phyloP scores from a whole-genome alignment of 2,113 vertebrate genomes.

The Cephalopterus ornatus region DNA sequence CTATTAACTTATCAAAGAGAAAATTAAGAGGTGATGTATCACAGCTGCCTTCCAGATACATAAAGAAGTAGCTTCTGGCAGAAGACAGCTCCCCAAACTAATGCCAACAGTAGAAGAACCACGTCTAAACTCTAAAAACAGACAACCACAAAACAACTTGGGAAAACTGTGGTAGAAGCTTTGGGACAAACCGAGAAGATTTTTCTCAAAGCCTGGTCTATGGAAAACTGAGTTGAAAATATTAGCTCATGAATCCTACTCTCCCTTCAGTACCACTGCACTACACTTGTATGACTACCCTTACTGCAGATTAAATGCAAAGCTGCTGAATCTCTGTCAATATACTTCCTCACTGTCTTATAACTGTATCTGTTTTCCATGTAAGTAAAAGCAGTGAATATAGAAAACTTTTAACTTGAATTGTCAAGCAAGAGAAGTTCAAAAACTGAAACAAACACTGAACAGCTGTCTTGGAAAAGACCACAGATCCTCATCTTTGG shows the following conservation, averaged over 20 bases:
- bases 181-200: background rate
- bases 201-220: background rate
- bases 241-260: background rate
- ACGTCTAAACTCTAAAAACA: background rate
- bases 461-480: background rate
- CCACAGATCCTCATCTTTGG: background rate
- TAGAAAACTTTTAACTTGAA: background rate
- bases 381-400: background rate
- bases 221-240: background rate
- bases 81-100: background rate
- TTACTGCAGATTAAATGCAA: background rate
- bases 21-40: background rate
- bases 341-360: background rate
- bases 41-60: background rate
- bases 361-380: background rate
- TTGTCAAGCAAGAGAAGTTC: background rate
- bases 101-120: background rate
- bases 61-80: background rate
- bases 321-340: background rate
- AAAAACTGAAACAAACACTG: background rate
- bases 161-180: background rate
- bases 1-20: background rate
- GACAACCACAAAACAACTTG: background rate
- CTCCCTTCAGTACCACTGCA: background rate
- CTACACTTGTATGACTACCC: rapidly evolving